Percentiles rank a stretch among this genome's conserved stretches.
Evolutionary conservation across 2,888 invertebrate genomes (phyloP).

Genomic region (Abscondita cerata): DNA sequence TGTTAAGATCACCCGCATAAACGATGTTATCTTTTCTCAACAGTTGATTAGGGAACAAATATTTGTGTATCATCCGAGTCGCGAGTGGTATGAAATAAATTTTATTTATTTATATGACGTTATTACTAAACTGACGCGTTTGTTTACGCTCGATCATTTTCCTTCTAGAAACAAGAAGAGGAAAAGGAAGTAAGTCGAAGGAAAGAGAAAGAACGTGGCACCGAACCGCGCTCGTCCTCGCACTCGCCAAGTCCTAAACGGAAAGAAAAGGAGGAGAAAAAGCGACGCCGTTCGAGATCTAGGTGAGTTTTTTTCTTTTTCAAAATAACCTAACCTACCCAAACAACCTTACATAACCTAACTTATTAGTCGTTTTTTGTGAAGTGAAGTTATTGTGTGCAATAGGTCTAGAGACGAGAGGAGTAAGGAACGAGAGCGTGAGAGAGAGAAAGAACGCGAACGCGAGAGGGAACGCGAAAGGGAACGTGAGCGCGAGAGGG

Average conservation of each 20-base stretch:
- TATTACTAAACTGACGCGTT: slow-evolving; percentile 20
- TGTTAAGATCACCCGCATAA: slow-evolving; percentile 28
- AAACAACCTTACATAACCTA: too few relatives aligned
- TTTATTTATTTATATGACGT: slow-evolving; percentile 22
- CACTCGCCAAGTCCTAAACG: slow-evolving; percentile 56
- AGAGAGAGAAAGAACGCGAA: slow-evolving; percentile 54
- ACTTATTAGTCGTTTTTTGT: too few relatives aligned
- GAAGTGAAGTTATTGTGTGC: too few relatives aligned
- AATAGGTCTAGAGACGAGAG: slow-evolving; percentile 57
- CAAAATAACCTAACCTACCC: too few relatives aligned
- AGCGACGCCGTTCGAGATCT: slow-evolving; percentile 57
- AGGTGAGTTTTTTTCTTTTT: too few relatives aligned
- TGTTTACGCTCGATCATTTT: slow-evolving; percentile 50
- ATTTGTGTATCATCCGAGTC: slow-evolving; percentile 29
- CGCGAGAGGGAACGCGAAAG: slow-evolving; percentile 57
- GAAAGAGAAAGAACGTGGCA: slow-evolving; percentile 70
- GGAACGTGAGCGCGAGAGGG: slow-evolving; percentile 56
- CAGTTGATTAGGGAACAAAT: slow-evolving; percentile 34
- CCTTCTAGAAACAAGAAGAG: slow-evolving; percentile 77
- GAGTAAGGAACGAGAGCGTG: slow-evolving; percentile 51
- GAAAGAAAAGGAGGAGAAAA: slow-evolving; percentile 53
- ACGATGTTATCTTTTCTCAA: slow-evolving; percentile 26
- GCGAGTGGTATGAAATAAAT: slow-evolving; percentile 33
- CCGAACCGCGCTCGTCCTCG: slow-evolving; percentile 45
- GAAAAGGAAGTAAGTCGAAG: slow-evolving; percentile 71